Conservation (phyloP, 2,888 invertebrate genomes). For the Drosophila macrothrix region DNA sequence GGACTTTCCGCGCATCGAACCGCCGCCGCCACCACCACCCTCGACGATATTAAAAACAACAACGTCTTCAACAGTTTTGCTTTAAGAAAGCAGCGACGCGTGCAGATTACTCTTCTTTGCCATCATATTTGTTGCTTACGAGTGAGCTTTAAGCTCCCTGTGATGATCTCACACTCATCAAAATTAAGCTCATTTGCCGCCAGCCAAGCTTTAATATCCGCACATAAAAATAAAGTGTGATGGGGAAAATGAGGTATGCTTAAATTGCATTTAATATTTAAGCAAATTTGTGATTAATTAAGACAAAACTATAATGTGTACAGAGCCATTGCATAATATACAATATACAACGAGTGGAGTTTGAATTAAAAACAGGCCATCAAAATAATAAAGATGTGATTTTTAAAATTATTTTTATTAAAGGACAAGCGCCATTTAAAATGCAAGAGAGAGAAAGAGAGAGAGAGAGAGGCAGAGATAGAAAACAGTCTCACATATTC, state of each 20-base stretch:
- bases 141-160: background rate
- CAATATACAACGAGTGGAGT: background rate
- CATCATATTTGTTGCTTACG: background rate
- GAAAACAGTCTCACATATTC: background rate
- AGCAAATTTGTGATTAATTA: background rate
- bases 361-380: conserved; percentile 12
- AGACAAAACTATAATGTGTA: background rate
- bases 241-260: background rate
- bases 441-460: conserved; percentile 5
- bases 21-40: background rate
- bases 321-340: background rate
- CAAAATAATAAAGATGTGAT: conserved; percentile 20
- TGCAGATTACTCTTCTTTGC: background rate
- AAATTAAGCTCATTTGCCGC: background rate
- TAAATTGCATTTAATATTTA: background rate
- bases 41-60: background rate
- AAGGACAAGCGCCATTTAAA: conserved; percentile 36
- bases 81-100: background rate
- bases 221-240: background rate
- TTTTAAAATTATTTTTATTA: conserved; percentile 17
- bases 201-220: background rate
- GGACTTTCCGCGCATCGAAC: conserved; percentile 22
- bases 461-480: background rate
- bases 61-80: background rate
- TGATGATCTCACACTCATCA: background rate